phyloP scores from a whole-genome alignment of 1,140 invertebrate genomes.

The Heterodera carotae region DNA sequence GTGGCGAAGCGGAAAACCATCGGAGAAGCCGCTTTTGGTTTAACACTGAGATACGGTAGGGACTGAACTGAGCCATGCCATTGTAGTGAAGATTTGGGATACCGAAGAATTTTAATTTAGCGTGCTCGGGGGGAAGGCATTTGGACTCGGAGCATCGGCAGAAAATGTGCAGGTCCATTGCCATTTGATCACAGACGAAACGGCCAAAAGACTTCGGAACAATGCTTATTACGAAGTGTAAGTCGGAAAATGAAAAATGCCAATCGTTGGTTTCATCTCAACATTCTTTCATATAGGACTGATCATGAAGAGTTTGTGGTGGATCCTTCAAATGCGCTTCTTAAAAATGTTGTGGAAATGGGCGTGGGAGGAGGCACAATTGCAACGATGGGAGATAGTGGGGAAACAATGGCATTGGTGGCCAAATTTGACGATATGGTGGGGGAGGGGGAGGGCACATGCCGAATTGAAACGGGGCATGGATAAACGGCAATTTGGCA shows the following conservation, averaged over 20 bases:
- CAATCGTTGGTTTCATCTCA: not conserved
- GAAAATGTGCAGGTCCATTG: constrained; percentile 59
- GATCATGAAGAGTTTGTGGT: constrained; percentile 64
- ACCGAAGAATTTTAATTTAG: constrained; percentile 37
- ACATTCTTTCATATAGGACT: too few relatives aligned
- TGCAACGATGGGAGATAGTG: constrained; percentile 57
- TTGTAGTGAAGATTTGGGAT: not conserved
- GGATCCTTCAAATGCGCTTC: constrained; percentile 51
- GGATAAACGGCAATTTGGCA: constrained; percentile 42
- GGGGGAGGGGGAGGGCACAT: constrained; percentile 3
- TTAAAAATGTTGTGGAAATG: constrained; percentile 44
- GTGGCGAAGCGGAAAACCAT: constrained; percentile 65
- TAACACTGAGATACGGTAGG: constrained; percentile 63
- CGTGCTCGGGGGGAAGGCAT: constrained; percentile 60
- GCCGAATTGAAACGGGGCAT: not conserved
- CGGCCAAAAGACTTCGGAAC: constrained; percentile 58
- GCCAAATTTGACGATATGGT: constrained; percentile 65
- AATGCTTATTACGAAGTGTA: constrained; percentile 64
- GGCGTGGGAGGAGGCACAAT: constrained; percentile 10
- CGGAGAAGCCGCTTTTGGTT: constrained; percentile 63
- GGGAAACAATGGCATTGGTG: constrained; percentile 59
- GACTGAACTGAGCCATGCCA: too few relatives aligned
- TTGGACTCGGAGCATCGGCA: constrained; percentile 53
- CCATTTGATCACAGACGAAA: constrained; percentile 64
- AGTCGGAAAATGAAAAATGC: constrained; percentile 12